Base-by-base conservation (phyloP, 1,140 invertebrate genomes). In the Drosophila chauvacae region DNA sequence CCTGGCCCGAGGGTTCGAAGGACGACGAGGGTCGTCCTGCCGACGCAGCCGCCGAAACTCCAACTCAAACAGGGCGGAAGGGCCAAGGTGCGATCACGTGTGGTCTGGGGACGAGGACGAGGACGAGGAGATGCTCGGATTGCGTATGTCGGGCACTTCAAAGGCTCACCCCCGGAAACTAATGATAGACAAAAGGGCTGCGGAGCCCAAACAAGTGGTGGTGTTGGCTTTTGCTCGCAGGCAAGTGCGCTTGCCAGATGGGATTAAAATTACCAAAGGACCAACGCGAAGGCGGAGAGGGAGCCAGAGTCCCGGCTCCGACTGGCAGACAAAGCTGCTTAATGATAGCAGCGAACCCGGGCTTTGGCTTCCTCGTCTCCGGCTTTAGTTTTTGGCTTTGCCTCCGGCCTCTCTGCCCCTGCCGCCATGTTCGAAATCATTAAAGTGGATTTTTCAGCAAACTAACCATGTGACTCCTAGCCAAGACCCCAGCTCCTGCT, bases 191-290 rank as follows among this genome's bases (percentile, higher is more conserved):
- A 78, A 78, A 71, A 77, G 75, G 59, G 55, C 58, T 63, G 58
- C 55, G 53, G 76, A 78, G 26, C 68, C 69, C 69, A 59, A 58
- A 71, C 53, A 72, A 72, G 66, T 72, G 70, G 47, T 48, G 47
- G 70, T 73, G 70, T 73, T 73, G 68, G 68, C 47, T 73, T 72
- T 50, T 28, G 68, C 76, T 37, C 28, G 66, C 23, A 60, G 69
- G 70, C 70, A 73, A 73, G 68, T 72, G 70, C 70, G 37, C 70
- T 59, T 45, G 53, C 74, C 69, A 79, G 76, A 79, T 79, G 69
- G 70, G 77, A 79, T 79, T 79, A 79, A 79, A 79, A 79, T 79
- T 79, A 79, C 77, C 77, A 79, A 79, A 79, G 68, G 61, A 63
- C 63, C 53, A 75, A 68, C 33, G 4, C 13, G 28, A 1, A 13